Evolutionary conservation across 2,113 vertebrate species (phyloP).

Genomic region (Prietella phreatophila): DNA sequence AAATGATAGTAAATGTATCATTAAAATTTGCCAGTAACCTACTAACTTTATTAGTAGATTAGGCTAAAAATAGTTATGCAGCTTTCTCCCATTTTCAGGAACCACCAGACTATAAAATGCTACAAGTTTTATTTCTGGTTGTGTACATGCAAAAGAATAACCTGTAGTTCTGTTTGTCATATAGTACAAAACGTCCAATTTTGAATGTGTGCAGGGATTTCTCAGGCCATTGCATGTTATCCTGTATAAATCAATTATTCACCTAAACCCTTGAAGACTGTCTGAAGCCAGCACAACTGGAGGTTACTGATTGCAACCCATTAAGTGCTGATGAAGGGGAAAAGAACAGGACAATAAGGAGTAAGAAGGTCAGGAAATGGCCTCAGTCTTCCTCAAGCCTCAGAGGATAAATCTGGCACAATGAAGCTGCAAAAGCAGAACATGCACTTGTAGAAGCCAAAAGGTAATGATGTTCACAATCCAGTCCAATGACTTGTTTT

Average conservation of each 20-base stretch:
- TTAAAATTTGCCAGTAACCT: neutral
- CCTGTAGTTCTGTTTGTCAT: neutral
- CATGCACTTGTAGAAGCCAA: slow-evolving; percentile 27
- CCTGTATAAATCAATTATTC: neutral
- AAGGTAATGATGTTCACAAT: slow-evolving; percentile 38
- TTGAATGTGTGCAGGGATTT: neutral
- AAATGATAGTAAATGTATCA: neutral
- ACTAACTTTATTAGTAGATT: neutral
- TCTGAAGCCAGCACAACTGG: slow-evolving; percentile 6
- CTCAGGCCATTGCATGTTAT: neutral
- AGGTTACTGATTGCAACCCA: slow-evolving; percentile 24
- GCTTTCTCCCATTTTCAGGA: neutral
- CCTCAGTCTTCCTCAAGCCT: slow-evolving; percentile 40
- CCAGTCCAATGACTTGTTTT: slow-evolving; percentile 29
- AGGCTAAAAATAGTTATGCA: neutral
- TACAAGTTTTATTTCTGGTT: neutral
- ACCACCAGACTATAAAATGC: neutral
- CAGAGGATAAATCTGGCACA: slow-evolving; percentile 37
- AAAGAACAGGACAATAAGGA: slow-evolving; percentile 44
- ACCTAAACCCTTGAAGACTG: neutral
- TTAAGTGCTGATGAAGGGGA: slow-evolving; percentile 43
- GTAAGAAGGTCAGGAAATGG: slow-evolving; percentile 50
- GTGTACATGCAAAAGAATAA: neutral
- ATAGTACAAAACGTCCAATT: neutral
- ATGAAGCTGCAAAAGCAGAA: slow-evolving; percentile 19